A percentile compares a stretch with the other conserved stretches of the same genome.
phyloP scores from a whole-genome alignment of 2,113 vertebrate species.

The Datnioides undecimradiatus region DNA sequence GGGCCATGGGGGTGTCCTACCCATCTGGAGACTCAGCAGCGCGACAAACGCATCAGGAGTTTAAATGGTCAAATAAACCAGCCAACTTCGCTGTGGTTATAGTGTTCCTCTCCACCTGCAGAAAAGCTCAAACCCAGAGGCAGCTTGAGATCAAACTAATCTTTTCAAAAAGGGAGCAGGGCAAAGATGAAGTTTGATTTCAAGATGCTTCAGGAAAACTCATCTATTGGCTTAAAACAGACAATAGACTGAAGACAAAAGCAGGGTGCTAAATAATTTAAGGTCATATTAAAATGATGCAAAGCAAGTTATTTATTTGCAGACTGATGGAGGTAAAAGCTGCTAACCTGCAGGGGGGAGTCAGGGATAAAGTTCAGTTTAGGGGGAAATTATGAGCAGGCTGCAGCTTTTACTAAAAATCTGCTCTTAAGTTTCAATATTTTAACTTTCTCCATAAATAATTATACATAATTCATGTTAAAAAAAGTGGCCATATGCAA shows the following conservation, averaged over 20 bases:
- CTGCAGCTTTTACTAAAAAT: conserved; percentile 72
- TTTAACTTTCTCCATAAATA: conserved; percentile 59
- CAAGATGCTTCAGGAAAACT: conserved; percentile 14
- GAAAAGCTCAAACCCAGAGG: conserved; percentile 7
- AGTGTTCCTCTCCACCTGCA: neutral
- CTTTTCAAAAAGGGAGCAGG: neutral
- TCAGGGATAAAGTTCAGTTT: neutral
- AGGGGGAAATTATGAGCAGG: conserved; percentile 70
- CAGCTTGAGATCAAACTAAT: conserved; percentile 14
- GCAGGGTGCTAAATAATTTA: neutral
- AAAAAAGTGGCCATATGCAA: conserved; percentile 61
- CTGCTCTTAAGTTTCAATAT: conserved; percentile 26
- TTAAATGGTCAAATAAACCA: neutral
- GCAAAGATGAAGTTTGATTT: conserved; percentile 18
- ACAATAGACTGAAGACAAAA: conserved; percentile 34
- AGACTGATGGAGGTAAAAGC: conserved; percentile 59
- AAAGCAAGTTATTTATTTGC: conserved; percentile 41
- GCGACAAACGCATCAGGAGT: neutral
- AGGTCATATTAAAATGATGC: conserved; percentile 32
- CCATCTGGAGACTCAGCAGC: conserved; percentile 13
- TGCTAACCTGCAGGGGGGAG: conserved; percentile 64
- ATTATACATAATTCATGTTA: conserved; percentile 29
- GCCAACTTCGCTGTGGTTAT: conserved; percentile 21
- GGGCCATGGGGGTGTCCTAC: conserved; percentile 56
- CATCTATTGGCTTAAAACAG: conserved; percentile 58